Base-by-base conservation (phyloP, 2,797 vertebrate genomes). In the Sebastes hubbsi region DNA sequence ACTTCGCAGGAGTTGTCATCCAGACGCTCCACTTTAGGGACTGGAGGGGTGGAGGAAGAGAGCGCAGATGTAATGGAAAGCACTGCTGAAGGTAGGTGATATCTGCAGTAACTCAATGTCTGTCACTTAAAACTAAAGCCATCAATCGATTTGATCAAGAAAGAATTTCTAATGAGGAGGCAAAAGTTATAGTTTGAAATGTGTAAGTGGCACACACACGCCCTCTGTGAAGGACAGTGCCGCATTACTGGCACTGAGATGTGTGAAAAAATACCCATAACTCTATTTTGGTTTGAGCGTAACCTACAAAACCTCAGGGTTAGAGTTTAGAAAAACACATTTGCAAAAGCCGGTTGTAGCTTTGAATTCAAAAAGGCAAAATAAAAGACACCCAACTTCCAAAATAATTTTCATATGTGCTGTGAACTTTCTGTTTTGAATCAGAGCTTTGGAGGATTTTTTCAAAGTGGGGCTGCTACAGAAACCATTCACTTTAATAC, bases 1-100 rank as follows among this genome's bases (percentile, higher is more conserved):
- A 99, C 96, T 86, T 99, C 98, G 89, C 98, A 99, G 72, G 95
- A 94, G 87, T 97, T 96, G 88, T 99, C 98, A 0, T 97, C 98
- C 82, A 97, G 84, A 87, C 97, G 97, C 89, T 99, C 97, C 94
- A 99, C 95, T 92, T 97, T 96, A 64, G 97, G 98, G 42, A 95
- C 98, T 99, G 83, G 1, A 73, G 24, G 30, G n/a, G 30, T 12
- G 59, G 66, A 70, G 10, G 46, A 42, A 69, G 60, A 85, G 54
- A 77, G 65, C 4, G 11, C 4, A 38, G 27, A 24, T 55, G 27
- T 16, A 14, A 36, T 65, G 11, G 49, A 9, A 46, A 9, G 12
- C 11, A 27, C 2, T 32, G 46, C 8, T 24, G 14, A 72, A 25
- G 67, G 12, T 10, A 3, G n/a, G 29, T 2, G 4, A 25, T 0